Percentiles rank a stretch among this genome's conserved stretches.
These are phyloP conservation scores for Rhogogaster chlorosoma DNA, from an alignment of 2,888 invertebrate species.

Conservation along the genomic window DNA sequence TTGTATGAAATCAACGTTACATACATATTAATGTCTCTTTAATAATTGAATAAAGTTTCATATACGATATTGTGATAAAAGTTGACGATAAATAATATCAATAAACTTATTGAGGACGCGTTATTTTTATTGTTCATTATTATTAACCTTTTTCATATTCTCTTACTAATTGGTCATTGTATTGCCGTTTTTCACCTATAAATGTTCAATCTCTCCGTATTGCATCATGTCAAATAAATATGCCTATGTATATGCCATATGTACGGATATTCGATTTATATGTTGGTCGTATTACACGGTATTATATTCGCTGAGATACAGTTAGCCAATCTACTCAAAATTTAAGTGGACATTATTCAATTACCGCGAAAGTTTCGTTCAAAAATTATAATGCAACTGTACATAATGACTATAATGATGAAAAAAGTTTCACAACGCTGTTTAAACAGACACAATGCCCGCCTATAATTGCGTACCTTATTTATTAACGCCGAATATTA, in stretches of 20 bases:
- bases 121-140: neutral
- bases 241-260: neutral
- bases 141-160: neutral
- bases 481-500: neutral
- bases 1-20: neutral
- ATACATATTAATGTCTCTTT: neutral
- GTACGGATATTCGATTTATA: neutral
- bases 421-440: neutral
- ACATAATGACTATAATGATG: neutral
- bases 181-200: neutral
- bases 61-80: neutral
- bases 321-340: neutral
- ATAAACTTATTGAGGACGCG: constrained; percentile 12
- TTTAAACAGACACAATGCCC: neutral
- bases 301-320: neutral
- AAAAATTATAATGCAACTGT: neutral
- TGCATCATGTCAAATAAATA: neutral
- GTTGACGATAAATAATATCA: neutral
- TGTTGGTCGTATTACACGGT: neutral
- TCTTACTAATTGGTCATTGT: neutral
- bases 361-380: neutral
- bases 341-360: neutral
- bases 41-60: neutral
- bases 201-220: neutral
- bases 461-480: neutral